Evolutionary conservation across 2,888 invertebrate genomes (phyloP).

Genomic region (Metalampra italica): DNA sequence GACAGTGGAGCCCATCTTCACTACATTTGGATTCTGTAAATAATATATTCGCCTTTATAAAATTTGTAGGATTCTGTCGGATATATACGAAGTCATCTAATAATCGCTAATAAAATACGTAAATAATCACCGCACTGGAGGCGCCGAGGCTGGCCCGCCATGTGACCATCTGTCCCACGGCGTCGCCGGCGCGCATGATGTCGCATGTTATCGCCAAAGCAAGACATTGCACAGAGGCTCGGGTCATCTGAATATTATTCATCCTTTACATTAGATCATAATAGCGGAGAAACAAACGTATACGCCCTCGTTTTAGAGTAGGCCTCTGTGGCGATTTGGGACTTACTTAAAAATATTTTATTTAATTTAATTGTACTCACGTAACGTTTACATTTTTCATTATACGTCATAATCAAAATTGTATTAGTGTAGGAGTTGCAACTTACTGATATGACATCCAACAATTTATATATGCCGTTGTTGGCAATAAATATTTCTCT

Average conservation of each 20-base stretch:
- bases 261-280: neutral
- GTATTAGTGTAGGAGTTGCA: neutral
- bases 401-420: no score
- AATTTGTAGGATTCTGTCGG: no score
- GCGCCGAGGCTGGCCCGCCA: slow-evolving; percentile 54
- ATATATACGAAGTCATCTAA: no score
- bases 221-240: slow-evolving; percentile 47
- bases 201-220: slow-evolving; percentile 57
- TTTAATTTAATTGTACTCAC: no score
- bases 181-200: slow-evolving; percentile 42
- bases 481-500: slow-evolving; percentile 42
- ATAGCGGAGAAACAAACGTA: no score
- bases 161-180: slow-evolving; percentile 52
- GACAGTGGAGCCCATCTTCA: slow-evolving; percentile 53
- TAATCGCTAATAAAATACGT: no score
- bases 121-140: slow-evolving; percentile 17
- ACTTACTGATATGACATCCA: slow-evolving; percentile 60
- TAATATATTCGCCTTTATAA: no score
- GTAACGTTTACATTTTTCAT: no score
- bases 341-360: no score
- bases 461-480: slow-evolving; percentile 57
- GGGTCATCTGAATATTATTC: slow-evolving; percentile 38
- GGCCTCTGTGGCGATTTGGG: no score
- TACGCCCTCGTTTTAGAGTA: no score
- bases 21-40: slow-evolving; percentile 43